Conservation (phyloP, 2,797 vertebrate species). For the Spea hammondii region DNA sequence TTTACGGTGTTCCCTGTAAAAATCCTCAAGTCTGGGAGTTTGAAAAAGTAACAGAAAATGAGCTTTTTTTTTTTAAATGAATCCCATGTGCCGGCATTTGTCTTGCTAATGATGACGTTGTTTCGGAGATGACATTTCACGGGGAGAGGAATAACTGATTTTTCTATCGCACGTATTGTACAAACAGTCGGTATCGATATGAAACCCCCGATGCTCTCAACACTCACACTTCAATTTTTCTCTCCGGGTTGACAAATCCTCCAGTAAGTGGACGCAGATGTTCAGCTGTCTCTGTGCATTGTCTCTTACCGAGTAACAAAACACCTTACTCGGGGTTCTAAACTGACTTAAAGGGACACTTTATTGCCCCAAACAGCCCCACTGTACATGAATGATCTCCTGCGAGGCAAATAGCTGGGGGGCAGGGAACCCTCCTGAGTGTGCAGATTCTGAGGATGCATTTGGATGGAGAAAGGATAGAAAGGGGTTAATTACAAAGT, state of each 20-base stretch:
- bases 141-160: not conserved
- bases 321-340: too few relatives aligned
- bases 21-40: too few relatives aligned
- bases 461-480: too few relatives aligned
- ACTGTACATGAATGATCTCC: too few relatives aligned
- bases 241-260: not conserved
- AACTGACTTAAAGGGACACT: too few relatives aligned
- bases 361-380: too few relatives aligned
- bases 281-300: not conserved
- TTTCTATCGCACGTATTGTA: not conserved
- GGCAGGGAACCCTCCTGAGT: too few relatives aligned
- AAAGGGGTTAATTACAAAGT: too few relatives aligned
- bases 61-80: not conserved
- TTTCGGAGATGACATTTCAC: not conserved
- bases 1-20: too few relatives aligned
- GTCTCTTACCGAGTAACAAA: not conserved
- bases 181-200: not conserved
- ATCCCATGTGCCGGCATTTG: not conserved
- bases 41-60: too few relatives aligned
- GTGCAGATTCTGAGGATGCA: too few relatives aligned
- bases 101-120: not conserved
- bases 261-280: not conserved
- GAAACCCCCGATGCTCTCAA: not conserved
- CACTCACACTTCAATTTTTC: not conserved
- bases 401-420: too few relatives aligned